Evolutionary conservation across 2,888 invertebrate species (phyloP), one percentile per base, ranked within the genome.

Genomic region (Nyleta sp.): DNA sequence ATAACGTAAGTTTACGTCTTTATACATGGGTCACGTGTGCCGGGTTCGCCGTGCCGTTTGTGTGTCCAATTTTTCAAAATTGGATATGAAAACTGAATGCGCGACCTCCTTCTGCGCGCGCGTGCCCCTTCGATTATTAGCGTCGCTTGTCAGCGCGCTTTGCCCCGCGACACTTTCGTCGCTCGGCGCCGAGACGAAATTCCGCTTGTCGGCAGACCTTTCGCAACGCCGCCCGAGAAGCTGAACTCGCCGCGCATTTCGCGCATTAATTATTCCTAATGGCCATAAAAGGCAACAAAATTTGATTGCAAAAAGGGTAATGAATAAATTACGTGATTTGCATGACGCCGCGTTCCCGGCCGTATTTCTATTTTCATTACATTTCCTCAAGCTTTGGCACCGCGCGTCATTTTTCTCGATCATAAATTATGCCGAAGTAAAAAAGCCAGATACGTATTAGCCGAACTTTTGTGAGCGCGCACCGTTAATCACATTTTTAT

Each of bases 401-500:
- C 17, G 38, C 15, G 50, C 55, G 68, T 76, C 64, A 64, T 64
- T 70, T 70, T 76, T 57, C 65, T 52, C 53, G 64, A 76, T 70
- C 76, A 76, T 76, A 76, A 76, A 76, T 76, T 76, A 70, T 55
- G 11, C 28, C 35, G 42, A 20, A 24, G 57, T 50, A 70, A 70
- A 70, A 75, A 76, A 59, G 53, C 33, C 48, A 64, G 75, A 75
- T 75, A 62, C 64, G 68, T 75, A 70, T 75, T 75, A 68, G 68
- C 62, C 62, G 50, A 75, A 75, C 68, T 75, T 75, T 68, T 60
- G 60, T 53, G 42, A 50, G 46, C 67, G 46, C 67, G 40, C 44
- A 42, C 60, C 74, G 67, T 74, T 67, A 67, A 74, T 74, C 74
- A 74, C 67, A 74, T 74, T 74, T 74, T 60, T 74, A 74, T 67